These are phyloP conservation scores for Megalurothrips usitatus DNA, from an alignment of 2,888 invertebrate genomes.

Conservation along the genomic window DNA sequence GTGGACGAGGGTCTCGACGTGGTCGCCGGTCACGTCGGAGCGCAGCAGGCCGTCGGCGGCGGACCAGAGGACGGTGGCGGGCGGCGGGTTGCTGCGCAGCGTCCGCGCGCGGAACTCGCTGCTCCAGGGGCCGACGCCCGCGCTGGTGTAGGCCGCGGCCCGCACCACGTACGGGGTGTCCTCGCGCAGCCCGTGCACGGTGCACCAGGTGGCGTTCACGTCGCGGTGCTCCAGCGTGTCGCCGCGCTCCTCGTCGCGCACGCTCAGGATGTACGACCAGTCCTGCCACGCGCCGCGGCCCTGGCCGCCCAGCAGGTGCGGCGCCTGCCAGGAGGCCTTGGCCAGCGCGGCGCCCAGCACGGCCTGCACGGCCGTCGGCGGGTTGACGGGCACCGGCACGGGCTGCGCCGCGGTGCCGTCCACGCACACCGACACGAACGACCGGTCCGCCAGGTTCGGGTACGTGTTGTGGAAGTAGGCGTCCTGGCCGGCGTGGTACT, in stretches of 20 bases:
- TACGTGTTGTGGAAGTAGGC: slow-evolving; percentile 75
- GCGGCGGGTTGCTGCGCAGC: slow-evolving; percentile 49
- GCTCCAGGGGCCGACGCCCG: slow-evolving; percentile 75
- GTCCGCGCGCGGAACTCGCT: slow-evolving; percentile 70
- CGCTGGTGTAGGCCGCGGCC: slow-evolving; percentile 71
- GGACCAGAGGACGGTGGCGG: slow-evolving; percentile 66
- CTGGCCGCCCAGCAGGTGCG: slow-evolving; percentile 70
- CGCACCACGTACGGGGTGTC: slow-evolving; percentile 72
- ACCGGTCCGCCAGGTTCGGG: slow-evolving; percentile 51
- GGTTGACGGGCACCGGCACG: slow-evolving; percentile 69
- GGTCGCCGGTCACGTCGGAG: slow-evolving; percentile 76
- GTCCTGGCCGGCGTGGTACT: slow-evolving; percentile 63
- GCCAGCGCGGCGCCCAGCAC: slow-evolving; percentile 72
- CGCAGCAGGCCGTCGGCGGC: slow-evolving; percentile 69
- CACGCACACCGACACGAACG: slow-evolving; percentile 49
- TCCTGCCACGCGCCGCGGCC: slow-evolving; percentile 64
- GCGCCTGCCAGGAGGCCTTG: slow-evolving; percentile 76
- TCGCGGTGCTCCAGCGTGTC: slow-evolving; percentile 47
- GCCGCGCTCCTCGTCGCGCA: slow-evolving; percentile 50
- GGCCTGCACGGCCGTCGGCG: slow-evolving; percentile 61
- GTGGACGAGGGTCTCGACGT: slow-evolving; percentile 64
- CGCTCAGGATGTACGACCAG: slow-evolving; percentile 69
- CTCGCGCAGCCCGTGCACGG: slow-evolving; percentile 65
- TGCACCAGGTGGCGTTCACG: slow-evolving; percentile 58
- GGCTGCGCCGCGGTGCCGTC: slow-evolving; percentile 71